A percentile compares a stretch with the other conserved stretches of the same genome.
These are phyloP conservation scores for Ataeniobius toweri DNA, from an alignment of 2,797 vertebrate genomes.

Conservation along the genomic window DNA sequence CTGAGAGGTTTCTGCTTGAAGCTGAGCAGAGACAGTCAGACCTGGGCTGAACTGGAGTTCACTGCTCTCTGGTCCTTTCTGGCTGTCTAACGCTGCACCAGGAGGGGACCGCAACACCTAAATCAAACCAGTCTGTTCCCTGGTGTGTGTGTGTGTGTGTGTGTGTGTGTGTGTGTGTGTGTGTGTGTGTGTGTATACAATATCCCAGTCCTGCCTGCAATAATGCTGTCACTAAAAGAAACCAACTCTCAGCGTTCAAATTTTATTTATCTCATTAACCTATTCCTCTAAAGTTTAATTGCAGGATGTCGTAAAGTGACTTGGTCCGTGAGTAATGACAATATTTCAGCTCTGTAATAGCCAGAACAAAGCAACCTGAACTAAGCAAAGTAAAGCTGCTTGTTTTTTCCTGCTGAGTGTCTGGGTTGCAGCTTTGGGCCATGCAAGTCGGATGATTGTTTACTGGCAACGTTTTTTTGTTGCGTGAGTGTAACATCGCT, in stretches of 20 bases:
- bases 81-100: slow-evolving; percentile 63
- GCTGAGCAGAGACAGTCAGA: slow-evolving; percentile 69
- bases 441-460: slow-evolving; percentile 63
- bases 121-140: slow-evolving; percentile 76
- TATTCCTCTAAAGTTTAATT: slow-evolving; percentile 78
- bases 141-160: slow-evolving; percentile 54
- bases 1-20: slow-evolving; percentile 73
- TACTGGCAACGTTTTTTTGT: slow-evolving; percentile 63
- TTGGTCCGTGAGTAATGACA: slow-evolving; percentile 79
- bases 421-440: slow-evolving; percentile 69
- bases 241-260: slow-evolving; percentile 69
- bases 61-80: slow-evolving; percentile 55
- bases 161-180: slow-evolving; percentile 38
- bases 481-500: slow-evolving; percentile 63
- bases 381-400: slow-evolving; percentile 61
- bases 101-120: slow-evolving; percentile 67
- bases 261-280: slow-evolving; percentile 79
- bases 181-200: slow-evolving; percentile 59
- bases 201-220: slow-evolving; percentile 49
- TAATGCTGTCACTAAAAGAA: slow-evolving; percentile 71
- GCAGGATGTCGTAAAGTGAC: slow-evolving; percentile 82
- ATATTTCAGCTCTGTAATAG: slow-evolving; percentile 71
- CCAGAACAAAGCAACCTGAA: slow-evolving; percentile 72
- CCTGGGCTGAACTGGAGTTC: slow-evolving; percentile 63
- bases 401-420: slow-evolving; percentile 61